phyloP scores from a whole-genome alignment of 2,797 vertebrate species.

The Aplochiton taeniatus region DNA sequence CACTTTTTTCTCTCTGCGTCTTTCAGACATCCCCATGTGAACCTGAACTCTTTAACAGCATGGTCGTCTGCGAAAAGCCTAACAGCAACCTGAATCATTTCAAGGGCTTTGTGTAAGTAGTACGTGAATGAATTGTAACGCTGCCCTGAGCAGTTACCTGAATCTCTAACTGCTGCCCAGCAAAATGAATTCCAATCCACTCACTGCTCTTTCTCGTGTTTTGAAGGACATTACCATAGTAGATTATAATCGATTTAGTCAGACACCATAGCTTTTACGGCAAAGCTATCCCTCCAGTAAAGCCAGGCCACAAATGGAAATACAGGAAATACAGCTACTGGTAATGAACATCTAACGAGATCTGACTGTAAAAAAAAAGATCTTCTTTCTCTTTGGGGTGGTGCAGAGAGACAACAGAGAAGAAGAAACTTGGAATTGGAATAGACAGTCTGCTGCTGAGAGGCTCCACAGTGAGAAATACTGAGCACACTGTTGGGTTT shows the following conservation, averaged over 20 bases:
- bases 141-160: constrained; percentile 33
- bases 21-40: constrained; percentile 79
- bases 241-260: constrained; percentile 63
- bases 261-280: constrained; percentile 49
- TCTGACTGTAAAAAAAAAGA: constrained; percentile 51
- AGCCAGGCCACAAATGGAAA: constrained; percentile 40
- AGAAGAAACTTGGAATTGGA: constrained; percentile 82
- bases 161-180: constrained; percentile 43
- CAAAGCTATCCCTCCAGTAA: constrained; percentile 36
- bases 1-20: constrained; percentile 12
- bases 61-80: constrained; percentile 87
- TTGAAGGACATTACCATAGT: constrained; percentile 48
- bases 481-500: constrained; percentile 83
- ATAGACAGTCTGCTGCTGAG: constrained; percentile 90
- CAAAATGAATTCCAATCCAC: constrained; percentile 60
- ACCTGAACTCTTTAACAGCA: constrained; percentile 80
- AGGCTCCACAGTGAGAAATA: constrained; percentile 92
- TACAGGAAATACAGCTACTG: background rate
- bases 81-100: constrained; percentile 91
- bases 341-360: constrained; percentile 63
- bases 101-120: constrained; percentile 93
- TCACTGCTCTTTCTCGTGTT: constrained; percentile 50
- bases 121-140: constrained; percentile 38
- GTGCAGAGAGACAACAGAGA: constrained; percentile 84
- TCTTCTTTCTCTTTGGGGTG: constrained; percentile 45